Conservation (phyloP, 2,797 vertebrate genomes). For the Sebastes hopkinsi region DNA sequence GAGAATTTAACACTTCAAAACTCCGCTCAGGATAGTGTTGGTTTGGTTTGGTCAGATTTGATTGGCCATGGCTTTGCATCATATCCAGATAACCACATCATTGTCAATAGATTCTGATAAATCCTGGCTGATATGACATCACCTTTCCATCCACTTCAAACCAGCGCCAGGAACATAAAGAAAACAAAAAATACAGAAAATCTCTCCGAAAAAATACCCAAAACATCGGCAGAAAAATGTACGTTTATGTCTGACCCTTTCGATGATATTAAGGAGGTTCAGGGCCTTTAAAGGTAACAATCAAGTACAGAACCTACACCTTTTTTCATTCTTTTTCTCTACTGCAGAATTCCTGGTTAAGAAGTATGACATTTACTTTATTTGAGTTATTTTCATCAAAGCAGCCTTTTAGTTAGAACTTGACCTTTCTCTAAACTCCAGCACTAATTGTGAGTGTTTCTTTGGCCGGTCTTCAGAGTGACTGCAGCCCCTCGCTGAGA, state of each 20-base stretch:
- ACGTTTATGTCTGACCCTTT: not conserved
- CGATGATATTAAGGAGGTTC: not conserved
- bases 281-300: not conserved
- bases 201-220: not conserved
- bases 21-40: not conserved
- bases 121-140: not conserved
- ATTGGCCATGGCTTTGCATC: no score
- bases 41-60: not conserved
- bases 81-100: no score
- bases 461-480: conserved; percentile 12
- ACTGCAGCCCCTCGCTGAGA: conserved; percentile 22
- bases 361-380: conserved; percentile 49
- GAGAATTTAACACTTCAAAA: not conserved
- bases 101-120: not conserved
- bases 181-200: not conserved
- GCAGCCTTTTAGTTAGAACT: conserved; percentile 11
- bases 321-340: not conserved
- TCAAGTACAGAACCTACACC: not conserved
- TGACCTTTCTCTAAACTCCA: conserved; percentile 58
- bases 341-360: not conserved
- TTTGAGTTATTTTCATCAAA: conserved; percentile 41
- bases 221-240: not conserved
- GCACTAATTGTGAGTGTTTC: conserved; percentile 44
- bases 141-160: not conserved
- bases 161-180: not conserved